phyloP scores from a whole-genome alignment of 2,888 invertebrate genomes.

The Sialis fuliginosa region DNA sequence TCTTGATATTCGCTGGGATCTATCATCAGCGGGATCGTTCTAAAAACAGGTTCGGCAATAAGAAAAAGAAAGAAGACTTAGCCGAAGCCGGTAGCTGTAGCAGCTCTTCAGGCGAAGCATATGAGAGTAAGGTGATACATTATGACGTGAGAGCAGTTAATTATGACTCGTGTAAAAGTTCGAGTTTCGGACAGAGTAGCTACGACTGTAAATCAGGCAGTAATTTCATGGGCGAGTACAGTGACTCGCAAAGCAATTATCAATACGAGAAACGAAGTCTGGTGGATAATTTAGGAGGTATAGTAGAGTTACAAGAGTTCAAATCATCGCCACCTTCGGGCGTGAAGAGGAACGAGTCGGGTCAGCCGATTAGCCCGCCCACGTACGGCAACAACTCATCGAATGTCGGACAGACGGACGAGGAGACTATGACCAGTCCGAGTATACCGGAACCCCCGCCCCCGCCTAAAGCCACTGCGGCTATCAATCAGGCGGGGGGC shows the following conservation, averaged over 20 bases:
- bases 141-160: constrained; percentile 26
- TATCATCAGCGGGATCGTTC: constrained; percentile 61
- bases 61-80: constrained; percentile 61
- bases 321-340: constrained; percentile 36
- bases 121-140: constrained; percentile 34
- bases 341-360: constrained; percentile 32
- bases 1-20: constrained; percentile 75
- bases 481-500: constrained; percentile 32
- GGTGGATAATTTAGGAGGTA: constrained; percentile 40
- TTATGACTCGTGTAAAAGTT: constrained; percentile 5
- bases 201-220: constrained; percentile 30
- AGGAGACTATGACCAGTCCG: constrained; percentile 19
- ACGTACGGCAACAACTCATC: constrained; percentile 24
- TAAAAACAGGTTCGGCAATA: constrained; percentile 31
- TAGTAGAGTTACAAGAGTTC: constrained; percentile 44
- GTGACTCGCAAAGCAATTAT: constrained; percentile 29
- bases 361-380: constrained; percentile 23
- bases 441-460: constrained; percentile 42
- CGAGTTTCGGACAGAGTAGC: constrained; percentile 18
- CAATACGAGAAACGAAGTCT: constrained; percentile 36
- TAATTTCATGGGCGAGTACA: constrained; percentile 43
- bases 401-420: constrained; percentile 25
- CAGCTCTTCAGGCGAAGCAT: constrained; percentile 37
- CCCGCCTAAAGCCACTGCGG: constrained; percentile 33
- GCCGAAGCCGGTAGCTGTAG: constrained; percentile 56